Evolutionary conservation across 2,888 invertebrate species (phyloP), one percentile per base, ranked within the genome.

Genomic region (Latheticus oryzae): DNA sequence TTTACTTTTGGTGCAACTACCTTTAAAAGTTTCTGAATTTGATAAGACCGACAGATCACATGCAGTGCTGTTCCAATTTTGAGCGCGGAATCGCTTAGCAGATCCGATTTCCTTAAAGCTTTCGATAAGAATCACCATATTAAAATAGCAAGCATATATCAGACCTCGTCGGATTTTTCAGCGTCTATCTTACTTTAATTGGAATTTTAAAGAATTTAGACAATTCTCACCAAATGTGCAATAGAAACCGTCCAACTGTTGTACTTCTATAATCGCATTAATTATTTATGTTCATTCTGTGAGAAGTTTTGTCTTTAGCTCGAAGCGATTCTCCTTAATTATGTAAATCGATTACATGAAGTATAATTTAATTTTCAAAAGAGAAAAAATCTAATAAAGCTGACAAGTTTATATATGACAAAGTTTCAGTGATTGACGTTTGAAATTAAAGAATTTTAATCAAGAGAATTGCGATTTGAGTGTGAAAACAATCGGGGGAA

Each of bases 371-470:
- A 26, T 43, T 48, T 26, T 9, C 19, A 16, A 9, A 9, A 5
- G 19, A 45, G 35, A 48, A 58, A 40, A 45, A 58, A 54, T 33
- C 42, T 42, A 53, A 58, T 58, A 58, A 54, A 56, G 51, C 30
- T 51, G 57, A 48, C 52, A 47, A 45, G 33, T 52, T 58, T 52
- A 17, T 58, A 23, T 43, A 51, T 50, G 26, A 38, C 63, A 54
- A 58, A 61, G 53, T 53, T 58, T 47, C 45, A 42, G 62, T 70
- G 73, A 73, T 68, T 73, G 73, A 73, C 72, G 62, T 72, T 67
- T 57, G 64, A 71, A 73, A 72, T 73, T 72, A 68, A 73, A 72
- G 70, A 72, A 73, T 73, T 73, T 73, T 72, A 73, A 73, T 73
- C 70, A 69, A 69, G 62, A 58, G 65, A 64, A 70, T 68, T 63